Conservation (phyloP, 1,140 invertebrate genomes). For the Armadillidium nasatum region DNA sequence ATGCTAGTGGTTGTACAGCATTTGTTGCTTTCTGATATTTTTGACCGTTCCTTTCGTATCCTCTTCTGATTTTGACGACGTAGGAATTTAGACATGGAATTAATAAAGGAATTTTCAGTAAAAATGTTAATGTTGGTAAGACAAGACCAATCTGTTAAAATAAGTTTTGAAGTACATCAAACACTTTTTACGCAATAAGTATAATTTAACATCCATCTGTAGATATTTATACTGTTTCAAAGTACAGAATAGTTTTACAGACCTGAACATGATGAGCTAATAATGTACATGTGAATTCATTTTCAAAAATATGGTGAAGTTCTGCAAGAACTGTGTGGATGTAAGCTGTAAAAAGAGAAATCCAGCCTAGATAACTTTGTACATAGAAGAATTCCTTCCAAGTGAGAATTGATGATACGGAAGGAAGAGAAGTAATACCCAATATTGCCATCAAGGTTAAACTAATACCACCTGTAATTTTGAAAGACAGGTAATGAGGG, state of each 20-base stretch:
- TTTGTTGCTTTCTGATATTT: background rate
- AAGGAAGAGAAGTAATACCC: background rate
- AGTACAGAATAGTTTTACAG: background rate
- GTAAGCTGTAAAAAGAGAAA: background rate
- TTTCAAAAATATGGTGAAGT: background rate
- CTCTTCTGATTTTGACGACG: background rate
- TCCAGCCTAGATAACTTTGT: background rate
- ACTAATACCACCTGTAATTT: background rate
- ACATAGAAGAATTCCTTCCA: constrained; percentile 1
- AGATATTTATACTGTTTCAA: background rate
- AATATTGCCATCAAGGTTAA: background rate
- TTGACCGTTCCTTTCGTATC: background rate
- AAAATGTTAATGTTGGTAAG: background rate
- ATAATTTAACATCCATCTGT: too few species aligned
- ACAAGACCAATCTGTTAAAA: constrained; percentile 1
- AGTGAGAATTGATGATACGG: background rate
- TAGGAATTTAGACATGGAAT: background rate
- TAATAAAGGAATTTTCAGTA: background rate
- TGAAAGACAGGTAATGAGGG: too few species aligned
- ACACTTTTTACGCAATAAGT: background rate
- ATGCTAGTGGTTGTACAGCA: background rate
- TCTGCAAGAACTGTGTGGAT: background rate
- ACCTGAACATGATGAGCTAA: background rate
- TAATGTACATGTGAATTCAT: background rate
- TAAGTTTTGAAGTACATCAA: background rate